Evolutionary conservation across 2,888 invertebrate genomes (phyloP), one percentile per base, ranked within the genome.

Genomic region (Phlogophora meticulosa): DNA sequence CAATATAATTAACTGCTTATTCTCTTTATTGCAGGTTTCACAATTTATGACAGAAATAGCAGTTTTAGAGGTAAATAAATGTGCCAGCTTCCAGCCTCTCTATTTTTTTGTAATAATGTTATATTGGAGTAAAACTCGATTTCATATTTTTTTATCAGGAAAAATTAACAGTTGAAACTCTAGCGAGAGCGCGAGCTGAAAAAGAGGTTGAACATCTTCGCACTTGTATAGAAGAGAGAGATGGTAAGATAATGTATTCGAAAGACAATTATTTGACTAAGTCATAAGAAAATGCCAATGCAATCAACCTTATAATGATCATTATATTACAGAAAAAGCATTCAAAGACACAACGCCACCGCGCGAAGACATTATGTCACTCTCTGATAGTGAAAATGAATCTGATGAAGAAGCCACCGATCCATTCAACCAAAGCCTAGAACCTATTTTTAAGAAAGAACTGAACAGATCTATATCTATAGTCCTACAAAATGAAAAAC

Each of bases 211-310:
- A 93, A 45, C 90, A 92, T 85, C 82, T 93, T 5, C 86, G 90
- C 1, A 87, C 87, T 0, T 93, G 92, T 67, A 91, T 94, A 2
- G 92, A 92, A 11, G 93, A 95, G 59, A 88, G 91, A 80, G 94
- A 94, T 68, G 92, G 93, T 92, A 81, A 83, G 51, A 2, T 11
- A 9, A n/a, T n/a, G n/a, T n/a, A n/a, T n/a, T n/a, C n/a, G n/a
- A n/a, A n/a, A n/a, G n/a, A n/a, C n/a, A n/a, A n/a, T n/a, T n/a
- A n/a, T n/a, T n/a, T n/a, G n/a, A n/a, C n/a, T n/a, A 56, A 20
- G 17, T 7, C 28, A 15, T 34, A 24, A 2, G 1, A 11, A 2
- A 42, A 11, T 67, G 0, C 0, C 9, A 56, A 17, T 28, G 5
- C 5, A 28, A 28, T 28, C 28, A 4, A 15, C 11, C 3, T 28